These are phyloP conservation scores for Okapia johnstoni DNA, from an alignment of 2,113 vertebrate species.

Conservation along the genomic window DNA sequence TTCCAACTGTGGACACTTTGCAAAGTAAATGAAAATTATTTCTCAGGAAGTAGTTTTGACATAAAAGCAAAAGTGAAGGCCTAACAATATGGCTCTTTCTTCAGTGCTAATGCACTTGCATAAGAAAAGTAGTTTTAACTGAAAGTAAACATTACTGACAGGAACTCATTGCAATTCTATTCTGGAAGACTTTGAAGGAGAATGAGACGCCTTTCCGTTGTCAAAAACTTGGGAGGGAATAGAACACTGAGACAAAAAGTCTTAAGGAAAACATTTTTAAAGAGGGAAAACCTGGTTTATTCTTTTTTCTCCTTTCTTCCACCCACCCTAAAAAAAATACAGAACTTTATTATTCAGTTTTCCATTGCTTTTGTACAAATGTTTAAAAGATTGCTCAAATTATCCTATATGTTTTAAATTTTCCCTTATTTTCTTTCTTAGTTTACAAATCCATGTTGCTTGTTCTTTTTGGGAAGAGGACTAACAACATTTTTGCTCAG, in stretches of 20 bases:
- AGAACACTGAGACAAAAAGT: background rate
- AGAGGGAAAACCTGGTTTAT: background rate
- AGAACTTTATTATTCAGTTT: background rate
- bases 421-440: background rate
- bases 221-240: background rate
- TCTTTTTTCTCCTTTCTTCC: background rate
- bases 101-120: background rate
- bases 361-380: background rate
- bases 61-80: background rate
- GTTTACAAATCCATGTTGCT: background rate
- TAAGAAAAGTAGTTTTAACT: background rate
- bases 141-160: background rate
- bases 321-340: background rate
- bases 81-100: background rate
- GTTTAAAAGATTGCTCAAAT: constrained; percentile 1
- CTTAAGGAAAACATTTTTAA: background rate
- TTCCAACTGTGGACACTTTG: background rate
- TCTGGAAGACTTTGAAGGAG: background rate
- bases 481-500: background rate
- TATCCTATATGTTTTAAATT: background rate
- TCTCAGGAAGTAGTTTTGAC: background rate
- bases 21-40: background rate
- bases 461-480: background rate
- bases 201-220: background rate
- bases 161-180: background rate